Percentiles rank a stretch among this genome's conserved stretches.
These are phyloP conservation scores for Adelges cooleyi DNA, from an alignment of 1,140 invertebrate genomes.

Conservation along the genomic window DNA sequence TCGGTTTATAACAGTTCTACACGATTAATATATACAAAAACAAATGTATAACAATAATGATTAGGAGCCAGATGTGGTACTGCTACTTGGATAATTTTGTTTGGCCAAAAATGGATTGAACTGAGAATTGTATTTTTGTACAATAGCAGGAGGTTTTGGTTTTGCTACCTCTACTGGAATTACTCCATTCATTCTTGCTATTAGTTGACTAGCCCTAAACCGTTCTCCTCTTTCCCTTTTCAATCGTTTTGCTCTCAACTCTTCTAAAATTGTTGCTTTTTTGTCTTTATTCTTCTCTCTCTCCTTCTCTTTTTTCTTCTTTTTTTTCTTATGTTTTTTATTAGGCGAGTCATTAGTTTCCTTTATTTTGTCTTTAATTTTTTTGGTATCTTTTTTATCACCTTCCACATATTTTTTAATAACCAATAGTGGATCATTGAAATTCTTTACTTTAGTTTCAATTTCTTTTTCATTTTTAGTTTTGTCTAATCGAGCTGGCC, in stretches of 20 bases:
- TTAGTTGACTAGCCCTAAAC: constrained; percentile 52
- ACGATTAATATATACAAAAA: background rate
- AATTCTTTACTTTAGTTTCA: constrained; percentile 18
- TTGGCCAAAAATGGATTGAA: constrained; percentile 80
- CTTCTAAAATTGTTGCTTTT: constrained; percentile 48
- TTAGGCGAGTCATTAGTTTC: constrained; percentile 36
- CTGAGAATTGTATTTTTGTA: constrained; percentile 81
- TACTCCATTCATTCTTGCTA: constrained; percentile 52
- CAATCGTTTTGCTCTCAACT: constrained; percentile 65
- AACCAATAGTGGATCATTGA: constrained; percentile 9
- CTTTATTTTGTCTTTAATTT: constrained; percentile 48
- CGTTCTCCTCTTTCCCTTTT: constrained; percentile 67
- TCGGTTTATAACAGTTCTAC: background rate
- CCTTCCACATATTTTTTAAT: constrained; percentile 30
- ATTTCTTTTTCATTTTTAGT: constrained; percentile 17
- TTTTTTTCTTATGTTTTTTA: constrained; percentile 39
- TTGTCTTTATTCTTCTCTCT: constrained; percentile 39
- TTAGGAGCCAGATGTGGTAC: background rate
- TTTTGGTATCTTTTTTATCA: constrained; percentile 44
- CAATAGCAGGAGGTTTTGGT: constrained; percentile 38
- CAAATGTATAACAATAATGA: background rate
- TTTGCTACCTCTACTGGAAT: constrained; percentile 33
- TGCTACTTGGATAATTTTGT: constrained; percentile 48
- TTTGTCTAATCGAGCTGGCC: constrained; percentile 36
- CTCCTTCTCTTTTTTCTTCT: constrained; percentile 38